Percentiles rank a stretch among this genome's conserved stretches.
These are phyloP conservation scores for Ctenosaura bakeri DNA, from an alignment of 2,797 vertebrate genomes.

Conservation along the genomic window DNA sequence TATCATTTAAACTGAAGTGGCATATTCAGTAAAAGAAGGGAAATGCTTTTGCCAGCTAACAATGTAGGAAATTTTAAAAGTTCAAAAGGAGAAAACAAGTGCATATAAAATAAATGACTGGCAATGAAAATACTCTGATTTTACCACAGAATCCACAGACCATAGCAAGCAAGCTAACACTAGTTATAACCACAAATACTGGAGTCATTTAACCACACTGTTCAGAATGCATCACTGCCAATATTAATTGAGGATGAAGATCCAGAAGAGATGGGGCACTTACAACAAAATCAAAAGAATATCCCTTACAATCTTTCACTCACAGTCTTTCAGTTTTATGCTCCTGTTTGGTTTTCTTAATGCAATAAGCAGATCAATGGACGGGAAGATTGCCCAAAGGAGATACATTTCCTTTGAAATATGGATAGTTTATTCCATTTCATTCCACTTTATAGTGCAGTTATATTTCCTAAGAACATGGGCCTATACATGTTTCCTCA, in stretches of 20 bases:
- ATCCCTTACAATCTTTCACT: not conserved
- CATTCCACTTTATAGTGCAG: too few relatives aligned
- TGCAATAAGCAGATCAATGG: not conserved
- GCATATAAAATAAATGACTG: conserved; percentile 41
- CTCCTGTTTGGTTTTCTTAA: not conserved
- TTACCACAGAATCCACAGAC: conserved; percentile 66
- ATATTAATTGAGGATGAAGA: conserved; percentile 36
- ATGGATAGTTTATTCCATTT: not conserved
- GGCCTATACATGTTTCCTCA: too few relatives aligned
- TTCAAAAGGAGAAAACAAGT: not conserved
- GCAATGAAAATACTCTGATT: conserved; percentile 31
- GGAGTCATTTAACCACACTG: conserved; percentile 49
- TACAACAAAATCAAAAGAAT: not conserved
- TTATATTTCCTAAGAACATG: too few relatives aligned
- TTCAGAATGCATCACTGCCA: conserved; percentile 14
- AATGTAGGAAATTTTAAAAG: not conserved
- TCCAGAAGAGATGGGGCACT: conserved; percentile 14
- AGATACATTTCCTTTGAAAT: not conserved
- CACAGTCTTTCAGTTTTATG: not conserved
- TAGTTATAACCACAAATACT: conserved; percentile 55
- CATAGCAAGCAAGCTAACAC: conserved; percentile 44
- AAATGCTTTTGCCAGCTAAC: not conserved
- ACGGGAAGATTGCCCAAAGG: not conserved
- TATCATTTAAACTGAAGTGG: not conserved
- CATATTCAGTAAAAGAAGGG: not conserved